phyloP scores from a whole-genome alignment of 2,797 vertebrate species.

The Prionace glauca region DNA sequence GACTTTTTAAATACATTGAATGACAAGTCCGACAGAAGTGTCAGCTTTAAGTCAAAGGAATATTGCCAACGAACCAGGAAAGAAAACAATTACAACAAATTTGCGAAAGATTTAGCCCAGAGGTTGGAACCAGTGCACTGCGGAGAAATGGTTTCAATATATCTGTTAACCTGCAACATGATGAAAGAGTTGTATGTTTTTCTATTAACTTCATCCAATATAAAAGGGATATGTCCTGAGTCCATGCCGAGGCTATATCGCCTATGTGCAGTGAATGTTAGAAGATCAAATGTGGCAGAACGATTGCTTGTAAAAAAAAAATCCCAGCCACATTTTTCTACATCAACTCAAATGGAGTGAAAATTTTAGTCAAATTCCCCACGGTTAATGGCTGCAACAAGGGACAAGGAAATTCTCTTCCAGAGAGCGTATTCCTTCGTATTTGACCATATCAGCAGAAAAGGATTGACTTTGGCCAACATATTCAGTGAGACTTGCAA shows the following conservation, averaged over 20 bases:
- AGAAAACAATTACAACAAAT: not conserved
- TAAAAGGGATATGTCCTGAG: not conserved
- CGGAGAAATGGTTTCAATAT: slow-evolving; percentile 23
- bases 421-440: not conserved
- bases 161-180: not conserved
- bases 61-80: not conserved
- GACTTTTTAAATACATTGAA: slow-evolving; percentile 3
- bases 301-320: not conserved
- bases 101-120: not conserved
- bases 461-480: not conserved
- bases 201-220: not conserved
- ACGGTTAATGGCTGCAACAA: not conserved
- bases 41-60: not conserved
- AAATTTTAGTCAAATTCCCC: not conserved
- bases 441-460: not conserved
- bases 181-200: not conserved
- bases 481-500: not conserved
- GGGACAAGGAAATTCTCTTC: not conserved
- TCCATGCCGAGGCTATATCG: not conserved
- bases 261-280: not conserved
- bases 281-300: not conserved
- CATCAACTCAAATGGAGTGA: not conserved
- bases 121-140: not conserved
- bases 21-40: not conserved
- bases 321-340: not conserved